These are phyloP conservation scores for Microcebus griseorufus DNA, from an alignment of 2,113 vertebrate species.

Conservation along the genomic window DNA sequence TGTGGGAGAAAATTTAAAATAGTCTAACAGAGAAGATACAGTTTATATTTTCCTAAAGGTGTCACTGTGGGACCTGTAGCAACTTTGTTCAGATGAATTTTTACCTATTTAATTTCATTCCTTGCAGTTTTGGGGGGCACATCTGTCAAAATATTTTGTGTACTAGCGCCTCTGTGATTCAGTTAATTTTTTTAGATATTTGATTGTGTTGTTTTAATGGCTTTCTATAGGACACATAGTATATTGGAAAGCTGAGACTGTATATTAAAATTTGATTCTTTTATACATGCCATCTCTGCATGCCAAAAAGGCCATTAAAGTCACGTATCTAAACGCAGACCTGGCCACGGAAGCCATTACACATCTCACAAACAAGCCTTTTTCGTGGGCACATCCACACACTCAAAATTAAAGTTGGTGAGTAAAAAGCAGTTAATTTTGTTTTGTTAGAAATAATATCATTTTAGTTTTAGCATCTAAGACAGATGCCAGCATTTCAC, in stretches of 20 bases:
- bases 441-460: conserved; percentile 92
- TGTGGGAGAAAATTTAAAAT: conserved; percentile 72
- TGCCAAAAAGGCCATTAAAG: conserved; percentile 74
- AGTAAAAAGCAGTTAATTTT: conserved; percentile 89
- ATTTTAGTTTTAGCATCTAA: conserved; percentile 89
- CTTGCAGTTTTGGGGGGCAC: conserved; percentile 65
- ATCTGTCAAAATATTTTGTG: conserved; percentile 79
- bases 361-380: conserved; percentile 67
- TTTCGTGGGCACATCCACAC: conserved; percentile 62
- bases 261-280: conserved; percentile 68
- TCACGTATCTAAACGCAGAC: conserved; percentile 77
- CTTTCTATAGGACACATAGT: conserved; percentile 69
- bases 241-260: conserved; percentile 69
- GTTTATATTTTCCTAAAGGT: conserved; percentile 85
- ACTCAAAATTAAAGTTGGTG: conserved; percentile 79
- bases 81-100: conserved; percentile 75
- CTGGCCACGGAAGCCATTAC: conserved; percentile 73
- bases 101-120: conserved; percentile 69
- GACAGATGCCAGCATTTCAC: conserved; percentile 93
- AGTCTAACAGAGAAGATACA: conserved; percentile 70
- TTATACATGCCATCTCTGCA: conserved; percentile 71
- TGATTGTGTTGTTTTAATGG: conserved; percentile 74
- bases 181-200: conserved; percentile 73
- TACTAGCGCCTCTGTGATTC: conserved; percentile 55
- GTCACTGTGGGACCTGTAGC: conserved; percentile 85